Base-by-base conservation (phyloP, 2,888 invertebrate genomes). In the Callimorpha dominula region DNA sequence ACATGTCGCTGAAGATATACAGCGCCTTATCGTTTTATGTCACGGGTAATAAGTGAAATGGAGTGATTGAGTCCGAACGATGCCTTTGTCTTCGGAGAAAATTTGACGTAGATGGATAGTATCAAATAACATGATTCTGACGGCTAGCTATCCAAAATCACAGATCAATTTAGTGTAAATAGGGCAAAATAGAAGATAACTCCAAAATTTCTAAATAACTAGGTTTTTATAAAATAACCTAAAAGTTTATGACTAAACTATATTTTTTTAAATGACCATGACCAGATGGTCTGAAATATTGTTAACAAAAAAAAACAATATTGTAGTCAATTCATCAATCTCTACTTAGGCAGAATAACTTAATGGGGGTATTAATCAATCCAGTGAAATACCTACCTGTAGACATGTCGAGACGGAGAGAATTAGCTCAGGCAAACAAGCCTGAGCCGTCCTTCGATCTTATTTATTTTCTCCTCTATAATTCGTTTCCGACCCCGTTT, bases 401-500 rank as follows among this genome's bases (percentile, higher is more conserved):
- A 80, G 73, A 78, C 75, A 75, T 70, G 78, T 72, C 74, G 76
- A 78, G 80, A 74, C 65, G 68, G 71, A 70, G 76, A 75, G 73
- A 82, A 75, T 83, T 80, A 81, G 83, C 84, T 81, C 82, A 81
- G 79, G 82, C 79, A 85, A 83, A 81, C 80, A 85, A 83, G 81
- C 81, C 79, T 78, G 77, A 75, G 81, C 78, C 81, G 83, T 82
- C 83, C 80, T 87, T 86, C 85, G 85, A 89, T 88, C 88, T 89
- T 93, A 91, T 92, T 93, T 92, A 92, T 88, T 89, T 91, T 88
- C 89, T 86, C 78, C 85, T 90, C 89, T 88, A 90, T 92, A 93
- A 89, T 91, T 92, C 89, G 89, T 89, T 91, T 78, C 87, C 86
- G 83, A 88, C 87, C 90, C 91, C 88, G 90, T 91, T 93, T 89